Evolutionary conservation across 2,797 vertebrate species (phyloP).

Genomic region (Muscicapa comitata): DNA sequence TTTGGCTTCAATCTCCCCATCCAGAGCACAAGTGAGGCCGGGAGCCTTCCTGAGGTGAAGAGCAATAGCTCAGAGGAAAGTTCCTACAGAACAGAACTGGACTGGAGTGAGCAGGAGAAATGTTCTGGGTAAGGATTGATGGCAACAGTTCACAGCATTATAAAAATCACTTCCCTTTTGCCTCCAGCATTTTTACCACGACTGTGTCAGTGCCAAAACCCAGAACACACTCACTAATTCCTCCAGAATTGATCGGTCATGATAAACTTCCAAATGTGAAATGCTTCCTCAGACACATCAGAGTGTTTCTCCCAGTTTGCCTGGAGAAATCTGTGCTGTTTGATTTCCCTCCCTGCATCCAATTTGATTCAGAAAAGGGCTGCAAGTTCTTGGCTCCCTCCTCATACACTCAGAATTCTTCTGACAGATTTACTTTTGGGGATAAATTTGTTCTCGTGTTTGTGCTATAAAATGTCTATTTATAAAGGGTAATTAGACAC

Average conservation of each 20-base stretch:
- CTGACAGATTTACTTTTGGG: neutral
- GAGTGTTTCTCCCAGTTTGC: slow-evolving; percentile 22
- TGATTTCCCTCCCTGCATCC: neutral
- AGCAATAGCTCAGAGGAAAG: neutral
- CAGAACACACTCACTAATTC: slow-evolving; percentile 51
- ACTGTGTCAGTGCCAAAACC: slow-evolving; percentile 50
- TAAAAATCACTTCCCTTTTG: slow-evolving; percentile 60
- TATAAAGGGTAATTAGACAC: neutral
- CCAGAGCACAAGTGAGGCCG: neutral
- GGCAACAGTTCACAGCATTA: slow-evolving; percentile 56
- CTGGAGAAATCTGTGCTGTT: neutral
- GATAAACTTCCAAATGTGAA: slow-evolving; percentile 58
- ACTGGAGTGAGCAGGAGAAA: neutral
- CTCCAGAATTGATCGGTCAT: slow-evolving; percentile 53
- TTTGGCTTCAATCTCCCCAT: neutral
- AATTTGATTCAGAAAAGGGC: neutral
- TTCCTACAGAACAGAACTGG: neutral
- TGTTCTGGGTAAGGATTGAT: slow-evolving; percentile 48
- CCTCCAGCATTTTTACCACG: slow-evolving; percentile 55
- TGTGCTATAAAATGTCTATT: neutral
- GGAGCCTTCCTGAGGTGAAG: neutral
- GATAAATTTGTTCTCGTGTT: neutral
- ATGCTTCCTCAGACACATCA: slow-evolving; percentile 14
- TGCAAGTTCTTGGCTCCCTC: neutral
- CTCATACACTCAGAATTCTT: neutral